phyloP scores from a whole-genome alignment of 1,140 invertebrate genomes.

The Conus ventricosus region DNA sequence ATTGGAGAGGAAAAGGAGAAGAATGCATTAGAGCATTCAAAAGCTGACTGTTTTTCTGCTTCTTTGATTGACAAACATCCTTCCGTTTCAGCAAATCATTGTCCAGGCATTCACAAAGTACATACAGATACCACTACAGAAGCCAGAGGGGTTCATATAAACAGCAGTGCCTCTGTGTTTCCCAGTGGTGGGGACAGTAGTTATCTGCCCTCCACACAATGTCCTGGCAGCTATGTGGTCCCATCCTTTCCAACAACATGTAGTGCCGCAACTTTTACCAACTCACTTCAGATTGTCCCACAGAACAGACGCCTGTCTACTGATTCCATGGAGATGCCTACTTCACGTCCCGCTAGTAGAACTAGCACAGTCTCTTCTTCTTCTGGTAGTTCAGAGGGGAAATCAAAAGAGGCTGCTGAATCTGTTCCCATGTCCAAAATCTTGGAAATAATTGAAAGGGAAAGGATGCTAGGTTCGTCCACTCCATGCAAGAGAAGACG shows the following conservation, averaged over 20 bases:
- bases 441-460: constrained; percentile 35
- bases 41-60: not conserved
- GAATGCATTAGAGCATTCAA: not conserved
- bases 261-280: not conserved
- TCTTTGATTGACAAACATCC: not conserved
- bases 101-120: not conserved
- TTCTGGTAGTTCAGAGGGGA: constrained; percentile 17
- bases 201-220: not conserved
- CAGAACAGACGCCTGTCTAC: constrained; percentile 3
- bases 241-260: not conserved
- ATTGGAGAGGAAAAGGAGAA: constrained; percentile 16
- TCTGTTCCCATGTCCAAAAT: constrained; percentile 28
- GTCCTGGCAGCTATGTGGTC: not conserved
- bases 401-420: constrained; percentile 1
- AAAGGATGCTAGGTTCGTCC: constrained; percentile 23
- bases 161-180: not conserved
- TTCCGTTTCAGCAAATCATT: not conserved
- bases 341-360: constrained; percentile 21
- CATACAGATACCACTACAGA: not conserved
- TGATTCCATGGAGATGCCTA: not conserved
- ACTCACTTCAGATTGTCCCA: not conserved
- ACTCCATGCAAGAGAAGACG: constrained; percentile 30
- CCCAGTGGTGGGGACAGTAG: not conserved
- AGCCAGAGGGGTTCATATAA: not conserved
- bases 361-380: constrained; percentile 3